Conservation (phyloP, 2,888 invertebrate genomes). For the Geophilus truncorum region DNA sequence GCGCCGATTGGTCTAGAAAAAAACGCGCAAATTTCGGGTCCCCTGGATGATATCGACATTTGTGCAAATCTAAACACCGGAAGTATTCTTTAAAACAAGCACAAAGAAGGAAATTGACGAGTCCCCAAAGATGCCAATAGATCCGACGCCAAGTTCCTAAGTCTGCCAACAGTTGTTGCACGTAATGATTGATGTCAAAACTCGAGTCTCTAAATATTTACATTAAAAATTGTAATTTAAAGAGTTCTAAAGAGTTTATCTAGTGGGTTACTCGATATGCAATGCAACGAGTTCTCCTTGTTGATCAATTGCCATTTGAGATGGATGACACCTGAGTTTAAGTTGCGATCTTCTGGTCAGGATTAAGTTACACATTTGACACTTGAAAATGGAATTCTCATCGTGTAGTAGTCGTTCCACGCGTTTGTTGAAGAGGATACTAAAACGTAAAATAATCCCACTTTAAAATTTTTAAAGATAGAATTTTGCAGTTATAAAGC, state of each 20-base stretch:
- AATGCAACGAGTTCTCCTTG: not conserved
- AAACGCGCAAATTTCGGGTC: not conserved
- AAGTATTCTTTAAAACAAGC: not conserved
- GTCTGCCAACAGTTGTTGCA: not conserved
- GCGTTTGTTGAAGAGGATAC: not conserved
- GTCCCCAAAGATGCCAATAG: not conserved
- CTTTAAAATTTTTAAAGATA: not conserved
- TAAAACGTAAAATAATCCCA: not conserved
- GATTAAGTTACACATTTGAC: not conserved
- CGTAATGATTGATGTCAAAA: not conserved
- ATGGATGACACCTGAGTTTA: not conserved
- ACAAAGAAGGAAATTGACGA: not conserved
- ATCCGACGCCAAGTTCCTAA: not conserved
- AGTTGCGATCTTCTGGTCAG: not conserved
- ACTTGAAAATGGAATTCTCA: not conserved
- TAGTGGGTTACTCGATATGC: not conserved
- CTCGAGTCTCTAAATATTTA: not conserved
- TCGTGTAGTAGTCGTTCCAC: not conserved
- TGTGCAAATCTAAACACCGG: not conserved
- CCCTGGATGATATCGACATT: not conserved
- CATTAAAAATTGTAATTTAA: not conserved
- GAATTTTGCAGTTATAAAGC: not conserved
- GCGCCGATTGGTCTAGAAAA: not conserved
- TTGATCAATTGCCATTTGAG: constrained; percentile 18
- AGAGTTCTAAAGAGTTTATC: not conserved